These are phyloP conservation scores for Denticeps clupeoides DNA, from an alignment of 2,797 vertebrate genomes.

Conservation along the genomic window DNA sequence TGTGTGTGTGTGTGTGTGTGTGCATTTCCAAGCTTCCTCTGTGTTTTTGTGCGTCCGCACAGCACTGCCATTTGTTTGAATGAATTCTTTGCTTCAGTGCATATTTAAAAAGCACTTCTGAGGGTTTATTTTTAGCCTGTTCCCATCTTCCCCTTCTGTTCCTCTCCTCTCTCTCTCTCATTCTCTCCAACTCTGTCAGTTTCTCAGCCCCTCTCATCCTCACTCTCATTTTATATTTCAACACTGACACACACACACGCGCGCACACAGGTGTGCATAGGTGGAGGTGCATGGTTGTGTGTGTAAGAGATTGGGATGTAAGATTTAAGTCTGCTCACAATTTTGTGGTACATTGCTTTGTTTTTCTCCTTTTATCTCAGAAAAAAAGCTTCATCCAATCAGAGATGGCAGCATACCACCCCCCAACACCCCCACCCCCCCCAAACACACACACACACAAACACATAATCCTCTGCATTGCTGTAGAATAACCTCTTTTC, in stretches of 20 bases:
- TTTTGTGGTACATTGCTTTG: constrained; percentile 32
- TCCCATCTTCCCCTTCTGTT: constrained; percentile 47
- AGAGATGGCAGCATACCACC: neutral
- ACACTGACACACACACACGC: constrained; percentile 30
- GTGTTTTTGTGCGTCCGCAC: constrained; percentile 19
- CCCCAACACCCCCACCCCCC: neutral
- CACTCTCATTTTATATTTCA: constrained; percentile 19
- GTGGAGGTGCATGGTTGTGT: no score
- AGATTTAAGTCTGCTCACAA: constrained; percentile 35
- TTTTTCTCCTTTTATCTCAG: constrained; percentile 36
- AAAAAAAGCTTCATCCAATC: constrained; percentile 41
- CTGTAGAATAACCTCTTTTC: constrained; percentile 52
- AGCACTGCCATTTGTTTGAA: constrained; percentile 41
- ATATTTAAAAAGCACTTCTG: constrained; percentile 53
- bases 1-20: neutral
- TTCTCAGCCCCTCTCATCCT: constrained; percentile 36
- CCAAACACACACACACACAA: neutral
- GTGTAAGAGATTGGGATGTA: constrained; percentile 34
- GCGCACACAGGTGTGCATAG: constrained; percentile 32
- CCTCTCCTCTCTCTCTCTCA: constrained; percentile 42
- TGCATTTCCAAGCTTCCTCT: constrained; percentile 1
- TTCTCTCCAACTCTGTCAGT: constrained; percentile 42
- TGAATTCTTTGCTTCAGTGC: constrained; percentile 54
- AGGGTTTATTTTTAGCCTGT: constrained; percentile 60
- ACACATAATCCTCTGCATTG: constrained; percentile 41